A percentile compares a stretch with the other conserved stretches of the same genome.
Conservation (phyloP, 2,113 vertebrate genomes). For the Eretmochelys imbricata region DNA sequence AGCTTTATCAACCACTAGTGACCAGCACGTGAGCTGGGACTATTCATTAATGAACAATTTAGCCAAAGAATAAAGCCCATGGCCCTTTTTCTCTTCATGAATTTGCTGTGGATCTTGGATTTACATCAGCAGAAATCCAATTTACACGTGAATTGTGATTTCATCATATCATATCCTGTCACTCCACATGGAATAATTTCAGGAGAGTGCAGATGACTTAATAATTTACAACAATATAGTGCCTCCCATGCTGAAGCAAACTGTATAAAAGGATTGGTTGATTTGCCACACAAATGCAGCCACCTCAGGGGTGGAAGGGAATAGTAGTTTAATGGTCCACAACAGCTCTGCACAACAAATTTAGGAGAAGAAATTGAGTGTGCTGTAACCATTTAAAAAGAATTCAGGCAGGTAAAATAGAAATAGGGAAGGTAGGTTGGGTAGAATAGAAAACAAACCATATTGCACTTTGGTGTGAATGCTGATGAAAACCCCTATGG, state of each 20-base stretch:
- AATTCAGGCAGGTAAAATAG: not conserved
- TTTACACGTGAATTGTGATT: conserved; percentile 64
- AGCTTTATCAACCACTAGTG: not conserved
- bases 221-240: conserved; percentile 70
- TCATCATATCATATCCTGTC: conserved; percentile 69
- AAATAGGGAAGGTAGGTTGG: not conserved
- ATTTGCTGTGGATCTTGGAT: conserved; percentile 28
- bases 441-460: not conserved
- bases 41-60: conserved; percentile 50
- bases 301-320: not conserved
- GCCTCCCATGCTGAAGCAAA: conserved; percentile 32
- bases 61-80: not conserved
- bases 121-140: conserved; percentile 50
- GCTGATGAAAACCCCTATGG: not conserved
- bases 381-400: not conserved
- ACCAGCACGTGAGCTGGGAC: not conserved
- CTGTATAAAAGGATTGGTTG: not conserved
- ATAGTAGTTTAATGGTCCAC: not conserved
- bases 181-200: conserved; percentile 65
- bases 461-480: not conserved
- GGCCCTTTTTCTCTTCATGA: conserved; percentile 23
- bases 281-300: conserved; percentile 55
- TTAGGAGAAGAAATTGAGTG: not conserved
- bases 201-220: conserved; percentile 68
- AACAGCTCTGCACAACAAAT: not conserved